Evolutionary conservation across 2,113 vertebrate genomes (phyloP), one percentile per base, ranked within the genome.

Genomic region (Spizaetus ornatus): DNA sequence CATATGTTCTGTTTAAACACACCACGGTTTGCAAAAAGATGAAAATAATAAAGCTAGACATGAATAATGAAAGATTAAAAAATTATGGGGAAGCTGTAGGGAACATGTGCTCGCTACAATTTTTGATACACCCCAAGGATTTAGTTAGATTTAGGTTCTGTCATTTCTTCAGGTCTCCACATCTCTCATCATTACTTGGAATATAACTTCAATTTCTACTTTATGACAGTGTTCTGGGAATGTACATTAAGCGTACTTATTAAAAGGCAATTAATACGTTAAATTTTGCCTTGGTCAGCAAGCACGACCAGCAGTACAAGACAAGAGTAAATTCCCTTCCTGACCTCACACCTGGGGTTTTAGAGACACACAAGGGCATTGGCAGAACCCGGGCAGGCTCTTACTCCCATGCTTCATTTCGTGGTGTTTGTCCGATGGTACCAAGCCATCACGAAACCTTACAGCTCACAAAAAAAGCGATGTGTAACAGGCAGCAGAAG

Each of bases 361-460:
- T 38, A n/a, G 26, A 55, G 31, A 20, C 2, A 10, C 2, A 11
- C 13, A 55, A n/a, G 0, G 0, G 13, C 18, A 52, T 5, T 1
- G 2, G 21, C 38, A 85, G 32, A 78, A 77, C 17, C 15, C 25
- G 43, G 26, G 34, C 23, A 86, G 13, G 27, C 16, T 76, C 31
- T 59, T 36, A 43, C 8, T 72, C 29, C 21, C 38, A 19, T 0
- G 1, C 11, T 63, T 50, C 17, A 34, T 48, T 47, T 52, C n/a
- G 27, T 52, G 55, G 15, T 31, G 34, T 29, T 43, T 71, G 21
- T 19, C 17, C 1, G 3, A 40, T 20, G 12, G 11, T 34, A 12
- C 34, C 40, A 92, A 74, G 27, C 15, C 31, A 38, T 26, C 6
- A 0, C 10, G 17, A 78, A 78, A 38, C 18, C 23, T 45, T 40